Percentiles rank a stretch among this genome's conserved stretches.
Conservation (phyloP, 2,888 invertebrate species). For the Heliconius hortense region DNA sequence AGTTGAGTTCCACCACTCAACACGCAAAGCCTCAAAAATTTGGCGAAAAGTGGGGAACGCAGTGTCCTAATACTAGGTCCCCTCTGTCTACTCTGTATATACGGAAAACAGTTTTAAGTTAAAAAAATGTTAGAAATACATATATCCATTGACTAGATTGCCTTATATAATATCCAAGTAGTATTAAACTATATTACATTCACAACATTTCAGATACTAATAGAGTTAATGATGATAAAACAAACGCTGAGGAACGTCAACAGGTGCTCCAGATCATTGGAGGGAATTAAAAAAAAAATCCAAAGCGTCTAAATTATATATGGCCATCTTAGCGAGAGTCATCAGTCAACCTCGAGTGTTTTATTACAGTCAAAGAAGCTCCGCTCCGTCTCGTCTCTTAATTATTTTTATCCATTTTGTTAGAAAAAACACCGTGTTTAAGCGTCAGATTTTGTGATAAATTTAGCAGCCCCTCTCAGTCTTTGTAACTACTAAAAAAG, state of each 20-base stretch:
- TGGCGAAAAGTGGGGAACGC: no score
- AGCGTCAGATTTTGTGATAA: slow-evolving; percentile 76
- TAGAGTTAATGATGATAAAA: slow-evolving; percentile 20
- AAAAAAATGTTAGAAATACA: no score
- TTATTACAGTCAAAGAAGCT: slow-evolving; percentile 66
- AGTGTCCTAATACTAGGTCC: no score
- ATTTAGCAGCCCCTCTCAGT: slow-evolving; percentile 66
- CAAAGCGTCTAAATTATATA: slow-evolving; percentile 51
- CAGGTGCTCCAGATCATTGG: slow-evolving; percentile 64
- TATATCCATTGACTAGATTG: no score
- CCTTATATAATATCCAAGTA: background rate
- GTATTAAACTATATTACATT: background rate
- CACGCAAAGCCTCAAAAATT: no score
- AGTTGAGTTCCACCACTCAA: no score
- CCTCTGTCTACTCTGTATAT: no score
- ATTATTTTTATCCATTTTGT: slow-evolving; percentile 75
- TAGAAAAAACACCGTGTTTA: slow-evolving; percentile 60
- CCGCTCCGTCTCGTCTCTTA: slow-evolving; percentile 70
- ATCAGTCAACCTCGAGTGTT: slow-evolving; percentile 72
- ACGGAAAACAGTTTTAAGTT: no score
- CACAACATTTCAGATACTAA: background rate
- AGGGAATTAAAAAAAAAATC: slow-evolving; percentile 52
- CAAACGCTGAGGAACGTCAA: slow-evolving; percentile 44
- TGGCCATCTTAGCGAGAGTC: slow-evolving; percentile 56
- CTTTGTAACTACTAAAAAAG: slow-evolving; percentile 52